Evolutionary conservation across 92 coral and sea anemone species (phyloP).

Genomic region (Porites evermanni): DNA sequence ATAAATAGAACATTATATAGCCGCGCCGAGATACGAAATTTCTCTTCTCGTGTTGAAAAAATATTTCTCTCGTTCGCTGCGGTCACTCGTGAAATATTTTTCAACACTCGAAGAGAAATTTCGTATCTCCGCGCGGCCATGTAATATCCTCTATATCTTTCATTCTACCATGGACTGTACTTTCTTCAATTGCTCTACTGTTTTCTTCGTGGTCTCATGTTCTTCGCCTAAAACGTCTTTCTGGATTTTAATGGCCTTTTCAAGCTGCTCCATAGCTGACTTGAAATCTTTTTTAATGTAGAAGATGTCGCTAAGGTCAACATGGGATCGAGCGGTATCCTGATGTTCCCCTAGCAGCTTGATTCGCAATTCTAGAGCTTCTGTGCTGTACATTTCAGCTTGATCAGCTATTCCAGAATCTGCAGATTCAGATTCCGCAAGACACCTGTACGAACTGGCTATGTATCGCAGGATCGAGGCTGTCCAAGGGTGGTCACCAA

Average conservation of each 20-base stretch:
- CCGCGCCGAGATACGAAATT: too few species aligned
- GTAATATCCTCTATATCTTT: not conserved
- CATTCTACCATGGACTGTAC: too few species aligned
- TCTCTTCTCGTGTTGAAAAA: too few species aligned
- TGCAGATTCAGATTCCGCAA: not conserved
- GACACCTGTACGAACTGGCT: conserved; percentile 35
- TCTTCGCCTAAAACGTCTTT: conserved; percentile 10
- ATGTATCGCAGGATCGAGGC: conserved; percentile 9
- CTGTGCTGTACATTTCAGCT: not conserved
- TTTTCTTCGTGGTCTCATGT: not conserved
- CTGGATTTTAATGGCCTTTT: conserved; percentile 7
- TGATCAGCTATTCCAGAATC: not conserved
- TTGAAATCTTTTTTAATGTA: not conserved
- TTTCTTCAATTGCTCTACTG: not conserved
- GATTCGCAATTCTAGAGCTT: conserved; percentile 3
- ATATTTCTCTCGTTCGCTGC: too few species aligned
- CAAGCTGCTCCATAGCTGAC: conserved; percentile 11
- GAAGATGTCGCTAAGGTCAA: conserved; percentile 13
- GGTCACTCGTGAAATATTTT: too few species aligned
- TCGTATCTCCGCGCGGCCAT: too few species aligned
- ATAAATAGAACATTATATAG: too few species aligned
- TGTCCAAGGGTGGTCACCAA: conserved; percentile 47
- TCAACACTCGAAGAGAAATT: too few species aligned
- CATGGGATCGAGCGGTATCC: conserved; percentile 38
- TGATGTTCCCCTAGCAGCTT: conserved; percentile 11